These are phyloP conservation scores for human (Homo sapiens) DNA, from an alignment of 2,113 vertebrate species.

Conservation along the genomic window DNA sequence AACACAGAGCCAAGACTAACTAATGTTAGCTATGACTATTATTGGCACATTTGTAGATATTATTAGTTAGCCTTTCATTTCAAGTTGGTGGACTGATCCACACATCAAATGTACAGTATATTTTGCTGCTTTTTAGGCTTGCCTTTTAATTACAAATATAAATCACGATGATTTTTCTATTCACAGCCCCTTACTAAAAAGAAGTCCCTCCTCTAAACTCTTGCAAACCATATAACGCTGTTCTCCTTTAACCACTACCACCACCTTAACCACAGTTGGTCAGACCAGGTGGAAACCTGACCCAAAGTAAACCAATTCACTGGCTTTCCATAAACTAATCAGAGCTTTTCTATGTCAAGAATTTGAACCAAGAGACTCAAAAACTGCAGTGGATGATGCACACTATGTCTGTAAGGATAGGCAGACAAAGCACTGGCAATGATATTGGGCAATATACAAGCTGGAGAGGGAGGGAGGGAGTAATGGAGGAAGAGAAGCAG, in stretches of 20 bases:
- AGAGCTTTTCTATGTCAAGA: slow-evolving; percentile 5
- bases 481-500: background rate
- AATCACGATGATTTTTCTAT: background rate
- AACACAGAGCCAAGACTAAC: background rate
- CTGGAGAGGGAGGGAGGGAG: background rate
- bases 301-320: background rate
- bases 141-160: background rate
- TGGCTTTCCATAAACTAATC: background rate
- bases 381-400: background rate
- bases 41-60: background rate
- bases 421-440: background rate
- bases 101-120: background rate
- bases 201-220: background rate
- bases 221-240: background rate
- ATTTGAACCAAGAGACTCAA: background rate
- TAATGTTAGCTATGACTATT: background rate
- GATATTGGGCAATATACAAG: background rate
- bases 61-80: slow-evolving; percentile 20
- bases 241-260: slow-evolving; percentile 16
- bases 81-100: background rate
- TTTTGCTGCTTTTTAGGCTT: background rate
- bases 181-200: background rate
- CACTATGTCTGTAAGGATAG: background rate
- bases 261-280: background rate
- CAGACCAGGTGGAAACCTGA: background rate